Evolutionary conservation across 2,888 invertebrate species (phyloP).

Genomic region (Tetranychus piercei): DNA sequence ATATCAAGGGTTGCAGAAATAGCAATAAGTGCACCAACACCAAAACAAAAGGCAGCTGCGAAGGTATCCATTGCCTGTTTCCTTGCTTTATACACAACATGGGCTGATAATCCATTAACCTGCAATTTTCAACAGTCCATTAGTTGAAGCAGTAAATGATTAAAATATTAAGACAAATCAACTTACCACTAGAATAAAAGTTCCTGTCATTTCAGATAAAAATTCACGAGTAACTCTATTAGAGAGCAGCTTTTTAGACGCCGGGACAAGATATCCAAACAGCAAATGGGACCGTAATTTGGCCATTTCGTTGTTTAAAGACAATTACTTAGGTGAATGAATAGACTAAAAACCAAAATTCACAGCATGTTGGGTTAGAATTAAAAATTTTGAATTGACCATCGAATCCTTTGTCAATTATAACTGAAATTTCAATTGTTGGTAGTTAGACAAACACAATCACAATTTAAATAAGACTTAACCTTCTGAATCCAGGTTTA

Average conservation of each 20-base stretch:
- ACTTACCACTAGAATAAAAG: constrained; percentile 5
- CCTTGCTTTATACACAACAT: neutral
- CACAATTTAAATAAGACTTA: too few species aligned
- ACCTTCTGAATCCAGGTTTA: too few species aligned
- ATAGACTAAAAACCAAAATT: neutral
- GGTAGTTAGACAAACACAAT: too few species aligned
- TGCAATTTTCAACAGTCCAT: neutral
- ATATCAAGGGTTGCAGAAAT: constrained; percentile 10
- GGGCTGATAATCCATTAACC: neutral
- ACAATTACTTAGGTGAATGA: neutral
- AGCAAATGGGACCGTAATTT: neutral
- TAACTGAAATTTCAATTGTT: too few species aligned
- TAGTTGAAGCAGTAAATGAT: neutral
- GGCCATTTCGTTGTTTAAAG: neutral
- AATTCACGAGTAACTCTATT: neutral
- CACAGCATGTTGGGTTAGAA: neutral
- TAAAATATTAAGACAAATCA: neutral
- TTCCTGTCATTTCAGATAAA: neutral
- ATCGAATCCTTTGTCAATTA: too few species aligned
- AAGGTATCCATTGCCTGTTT: constrained; percentile 14
- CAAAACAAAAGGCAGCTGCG: constrained; percentile 32
- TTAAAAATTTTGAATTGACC: too few species aligned
- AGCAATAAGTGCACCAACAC: constrained; percentile 26
- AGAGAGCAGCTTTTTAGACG: neutral
- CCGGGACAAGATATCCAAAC: neutral